Percentiles rank a stretch among this genome's conserved stretches.
phyloP scores from a whole-genome alignment of 2,888 invertebrate species.

The Drosophila histrio region DNA sequence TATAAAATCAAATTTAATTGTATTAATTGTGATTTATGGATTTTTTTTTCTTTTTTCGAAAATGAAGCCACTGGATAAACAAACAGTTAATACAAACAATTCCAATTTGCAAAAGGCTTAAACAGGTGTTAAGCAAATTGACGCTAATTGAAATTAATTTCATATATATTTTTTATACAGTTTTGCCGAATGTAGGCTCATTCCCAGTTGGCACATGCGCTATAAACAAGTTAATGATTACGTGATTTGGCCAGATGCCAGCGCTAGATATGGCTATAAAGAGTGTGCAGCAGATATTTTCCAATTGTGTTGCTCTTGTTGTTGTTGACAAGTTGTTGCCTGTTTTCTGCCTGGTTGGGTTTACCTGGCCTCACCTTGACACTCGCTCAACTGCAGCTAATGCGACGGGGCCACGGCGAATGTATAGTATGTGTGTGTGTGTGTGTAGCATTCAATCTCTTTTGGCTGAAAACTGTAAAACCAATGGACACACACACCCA shows the following conservation, averaged over 20 bases:
- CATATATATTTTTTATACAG: constrained; percentile 36
- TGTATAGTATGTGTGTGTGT: constrained; percentile 4
- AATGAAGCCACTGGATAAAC: background rate
- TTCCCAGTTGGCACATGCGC: constrained; percentile 71
- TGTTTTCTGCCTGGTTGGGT: constrained; percentile 68
- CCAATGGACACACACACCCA: constrained; percentile 13
- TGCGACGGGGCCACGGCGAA: constrained; percentile 46
- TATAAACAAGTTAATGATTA: constrained; percentile 76
- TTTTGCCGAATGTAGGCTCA: constrained; percentile 14
- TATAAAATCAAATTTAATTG: constrained; percentile 35
- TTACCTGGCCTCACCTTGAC: constrained; percentile 78
- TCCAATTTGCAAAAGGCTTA: constrained; percentile 22
- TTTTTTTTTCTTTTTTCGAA: background rate
- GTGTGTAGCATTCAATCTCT: constrained; percentile 14
- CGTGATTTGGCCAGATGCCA: constrained; percentile 79
- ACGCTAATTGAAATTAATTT: constrained; percentile 75
- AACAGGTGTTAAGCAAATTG: constrained; percentile 63
- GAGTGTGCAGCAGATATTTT: constrained; percentile 30
- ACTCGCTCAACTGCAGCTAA: constrained; percentile 79
- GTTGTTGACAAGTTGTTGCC: constrained; percentile 47
- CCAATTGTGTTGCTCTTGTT: constrained; percentile 15
- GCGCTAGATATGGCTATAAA: constrained; percentile 32
- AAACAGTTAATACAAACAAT: constrained; percentile 8
- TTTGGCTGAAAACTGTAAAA: constrained; percentile 4
- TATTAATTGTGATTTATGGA: constrained; percentile 30